A percentile compares a stretch with the other conserved stretches of the same genome.
Conservation (phyloP, 1,140 invertebrate genomes). For the Ganaspis sp. region DNA sequence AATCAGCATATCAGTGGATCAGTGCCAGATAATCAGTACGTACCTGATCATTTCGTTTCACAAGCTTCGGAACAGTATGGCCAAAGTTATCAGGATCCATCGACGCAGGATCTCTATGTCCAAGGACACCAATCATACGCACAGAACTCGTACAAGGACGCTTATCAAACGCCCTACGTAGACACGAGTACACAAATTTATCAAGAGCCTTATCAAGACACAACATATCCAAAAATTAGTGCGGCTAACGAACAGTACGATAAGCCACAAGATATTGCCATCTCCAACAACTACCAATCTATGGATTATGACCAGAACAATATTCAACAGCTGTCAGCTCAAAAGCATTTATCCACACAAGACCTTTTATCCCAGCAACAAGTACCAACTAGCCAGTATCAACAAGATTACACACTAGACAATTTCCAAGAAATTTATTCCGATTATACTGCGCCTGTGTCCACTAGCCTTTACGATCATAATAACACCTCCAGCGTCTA, state of each 20-base stretch:
- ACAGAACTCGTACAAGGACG: constrained; percentile 67
- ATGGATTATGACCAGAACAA: constrained; percentile 65
- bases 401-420: constrained; percentile 38
- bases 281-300: constrained; percentile 64
- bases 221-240: constrained; percentile 61
- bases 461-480: constrained; percentile 61
- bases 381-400: constrained; percentile 20
- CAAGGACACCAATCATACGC: constrained; percentile 52
- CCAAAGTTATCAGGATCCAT: constrained; percentile 57
- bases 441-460: constrained; percentile 52
- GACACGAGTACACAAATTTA: constrained; percentile 73
- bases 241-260: constrained; percentile 61
- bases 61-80: constrained; percentile 60
- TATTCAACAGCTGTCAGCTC: constrained; percentile 54
- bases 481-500: constrained; percentile 59
- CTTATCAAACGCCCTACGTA: constrained; percentile 61
- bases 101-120: constrained; percentile 55
- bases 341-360: neutral
- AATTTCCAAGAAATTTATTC: constrained; percentile 61
- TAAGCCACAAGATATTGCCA: constrained; percentile 57
- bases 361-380: neutral
- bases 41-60: constrained; percentile 51
- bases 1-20: constrained; percentile 59
- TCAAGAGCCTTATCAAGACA: constrained; percentile 73
- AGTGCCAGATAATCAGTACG: constrained; percentile 63